Percentiles rank a stretch among this genome's conserved stretches.
Evolutionary conservation across 1,140 invertebrate species (phyloP).

Genomic region (Hycleus phaleratus): DNA sequence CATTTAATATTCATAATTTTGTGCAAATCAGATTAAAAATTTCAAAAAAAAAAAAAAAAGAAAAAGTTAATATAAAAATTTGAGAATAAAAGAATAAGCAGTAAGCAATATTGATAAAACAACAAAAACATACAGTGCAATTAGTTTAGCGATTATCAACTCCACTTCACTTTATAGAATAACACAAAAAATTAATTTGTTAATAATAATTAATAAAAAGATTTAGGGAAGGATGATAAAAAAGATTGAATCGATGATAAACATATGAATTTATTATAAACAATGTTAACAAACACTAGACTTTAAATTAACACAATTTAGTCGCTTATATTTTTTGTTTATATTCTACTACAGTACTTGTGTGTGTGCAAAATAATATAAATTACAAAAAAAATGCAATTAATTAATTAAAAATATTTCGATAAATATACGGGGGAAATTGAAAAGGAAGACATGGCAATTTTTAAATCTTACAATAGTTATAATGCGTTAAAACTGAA

Average conservation of each 20-base stretch:
- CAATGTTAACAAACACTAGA: constrained; percentile 12
- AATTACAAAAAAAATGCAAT: background rate
- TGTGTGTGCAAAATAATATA: constrained; percentile 10
- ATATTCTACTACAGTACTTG: background rate
- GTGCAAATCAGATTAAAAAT: constrained; percentile 2
- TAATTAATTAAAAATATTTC: constrained; percentile 3
- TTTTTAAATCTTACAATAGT: too few species aligned
- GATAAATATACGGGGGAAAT: constrained; percentile 4
- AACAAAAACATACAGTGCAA: background rate
- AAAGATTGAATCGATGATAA: background rate
- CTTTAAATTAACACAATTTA: constrained; percentile 15
- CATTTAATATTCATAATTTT: background rate
- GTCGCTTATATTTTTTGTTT: constrained; percentile 3
- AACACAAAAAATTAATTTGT: background rate
- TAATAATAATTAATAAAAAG: background rate
- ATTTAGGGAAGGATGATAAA: background rate
- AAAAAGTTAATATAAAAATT: background rate
- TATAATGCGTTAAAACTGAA: background rate
- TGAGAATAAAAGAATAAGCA: background rate
- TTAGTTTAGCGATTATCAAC: constrained; percentile 12
- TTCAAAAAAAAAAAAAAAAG: constrained; percentile 3
- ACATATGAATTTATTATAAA: constrained; percentile 15
- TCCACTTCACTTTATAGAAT: background rate
- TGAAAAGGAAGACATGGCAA: constrained; percentile 6
- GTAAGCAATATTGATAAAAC: background rate